Evolutionary conservation across 2,797 vertebrate species (phyloP).

Genomic region (Labroides dimidiatus): DNA sequence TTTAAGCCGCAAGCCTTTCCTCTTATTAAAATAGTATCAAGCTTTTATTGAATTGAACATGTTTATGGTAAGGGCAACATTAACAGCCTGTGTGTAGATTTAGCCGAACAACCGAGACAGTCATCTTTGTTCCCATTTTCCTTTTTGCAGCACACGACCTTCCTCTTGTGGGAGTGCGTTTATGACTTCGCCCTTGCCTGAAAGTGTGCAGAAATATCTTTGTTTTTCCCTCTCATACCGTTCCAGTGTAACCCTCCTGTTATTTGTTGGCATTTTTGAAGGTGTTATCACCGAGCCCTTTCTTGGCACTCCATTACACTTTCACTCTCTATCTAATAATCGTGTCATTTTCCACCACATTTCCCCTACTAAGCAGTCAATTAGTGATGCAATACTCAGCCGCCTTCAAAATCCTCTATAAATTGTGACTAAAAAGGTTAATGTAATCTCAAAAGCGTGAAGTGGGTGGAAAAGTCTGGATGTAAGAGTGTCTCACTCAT

Average conservation of each 20-base stretch:
- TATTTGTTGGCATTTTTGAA: constrained; percentile 68
- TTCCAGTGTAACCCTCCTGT: constrained; percentile 26
- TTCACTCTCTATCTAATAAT: constrained; percentile 79
- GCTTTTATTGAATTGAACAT: constrained; percentile 87
- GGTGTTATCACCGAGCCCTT: constrained; percentile 67
- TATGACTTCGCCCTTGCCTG: constrained; percentile 28
- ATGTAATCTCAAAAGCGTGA: constrained; percentile 78
- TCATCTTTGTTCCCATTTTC: constrained; percentile 52
- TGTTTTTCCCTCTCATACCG: neutral
- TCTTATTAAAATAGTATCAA: constrained; percentile 85
- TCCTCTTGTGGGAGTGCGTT: constrained; percentile 38
- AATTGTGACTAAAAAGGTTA: constrained; percentile 80
- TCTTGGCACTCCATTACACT: constrained; percentile 76
- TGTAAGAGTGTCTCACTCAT: constrained; percentile 67
- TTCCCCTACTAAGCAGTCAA: constrained; percentile 82
- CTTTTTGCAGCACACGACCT: constrained; percentile 43
- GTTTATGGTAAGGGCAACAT: constrained; percentile 77
- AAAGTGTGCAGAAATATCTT: constrained; percentile 35
- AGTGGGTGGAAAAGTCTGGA: constrained; percentile 65
- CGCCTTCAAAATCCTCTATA: constrained; percentile 68
- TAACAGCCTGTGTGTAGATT: constrained; percentile 55
- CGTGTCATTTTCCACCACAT: constrained; percentile 84
- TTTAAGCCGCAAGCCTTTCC: constrained; percentile 82
- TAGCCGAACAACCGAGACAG: constrained; percentile 51
- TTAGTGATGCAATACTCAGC: constrained; percentile 80